Conservation (phyloP, 1,140 invertebrate genomes). For the Hylaeus anthracinus region DNA sequence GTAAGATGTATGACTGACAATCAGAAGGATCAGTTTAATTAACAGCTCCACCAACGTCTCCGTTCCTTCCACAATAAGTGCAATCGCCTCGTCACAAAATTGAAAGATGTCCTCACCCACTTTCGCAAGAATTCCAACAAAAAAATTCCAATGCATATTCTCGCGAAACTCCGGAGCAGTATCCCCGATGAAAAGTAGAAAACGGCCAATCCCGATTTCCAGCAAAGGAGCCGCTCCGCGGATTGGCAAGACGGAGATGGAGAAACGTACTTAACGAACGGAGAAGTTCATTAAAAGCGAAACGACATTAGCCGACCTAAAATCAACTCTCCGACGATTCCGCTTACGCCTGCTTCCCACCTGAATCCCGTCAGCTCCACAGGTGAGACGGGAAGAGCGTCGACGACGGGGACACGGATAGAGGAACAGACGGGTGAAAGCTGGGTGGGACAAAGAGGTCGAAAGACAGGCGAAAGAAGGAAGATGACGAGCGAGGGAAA, state of each 20-base stretch:
- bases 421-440: constrained; percentile 28
- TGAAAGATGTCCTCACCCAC: no score
- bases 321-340: constrained; percentile 76
- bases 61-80: no score
- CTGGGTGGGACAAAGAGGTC: neutral
- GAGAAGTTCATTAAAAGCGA: constrained; percentile 81
- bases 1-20: no score
- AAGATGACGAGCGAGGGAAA: constrained; percentile 38
- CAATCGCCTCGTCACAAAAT: no score
- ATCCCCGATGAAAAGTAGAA: neutral
- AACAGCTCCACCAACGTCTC: no score
- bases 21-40: no score
- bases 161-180: no score
- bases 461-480: neutral
- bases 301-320: constrained; percentile 80
- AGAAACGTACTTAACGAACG: constrained; percentile 80
- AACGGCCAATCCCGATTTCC: neutral
- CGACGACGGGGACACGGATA: constrained; percentile 9
- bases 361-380: constrained; percentile 34
- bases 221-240: constrained; percentile 25
- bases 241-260: constrained; percentile 72
- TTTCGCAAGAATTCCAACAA: no score
- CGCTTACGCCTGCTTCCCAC: constrained; percentile 49
- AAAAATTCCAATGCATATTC: neutral
- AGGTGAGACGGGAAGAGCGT: constrained; percentile 56